These are phyloP conservation scores for Ctenodactylus gundi DNA, from an alignment of 2,113 vertebrate genomes.

Conservation along the genomic window DNA sequence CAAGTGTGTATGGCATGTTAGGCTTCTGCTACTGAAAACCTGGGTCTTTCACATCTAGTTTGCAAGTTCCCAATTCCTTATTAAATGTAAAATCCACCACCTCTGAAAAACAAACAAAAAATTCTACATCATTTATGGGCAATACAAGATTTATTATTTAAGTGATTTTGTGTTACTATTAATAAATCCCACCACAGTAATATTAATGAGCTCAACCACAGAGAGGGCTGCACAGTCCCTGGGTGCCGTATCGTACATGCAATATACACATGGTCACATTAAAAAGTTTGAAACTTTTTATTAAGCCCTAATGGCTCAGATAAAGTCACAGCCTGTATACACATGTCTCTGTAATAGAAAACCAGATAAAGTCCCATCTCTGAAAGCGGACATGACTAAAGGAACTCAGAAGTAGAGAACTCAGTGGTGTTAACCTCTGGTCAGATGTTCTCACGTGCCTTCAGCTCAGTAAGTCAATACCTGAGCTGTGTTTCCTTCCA, in stretches of 20 bases:
- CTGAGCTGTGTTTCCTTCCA: not conserved
- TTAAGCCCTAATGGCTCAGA: not conserved
- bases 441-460: not conserved
- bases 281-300: not conserved
- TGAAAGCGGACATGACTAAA: not conserved
- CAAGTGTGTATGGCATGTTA: not conserved
- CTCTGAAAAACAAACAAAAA: not conserved
- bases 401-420: not conserved
- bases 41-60: not conserved
- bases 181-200: not conserved
- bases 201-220: not conserved
- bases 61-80: not conserved
- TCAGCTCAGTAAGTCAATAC: not conserved
- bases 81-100: not conserved
- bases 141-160: constrained; percentile 2
- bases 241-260: too few relatives aligned
- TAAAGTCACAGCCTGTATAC: not conserved
- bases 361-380: not conserved
- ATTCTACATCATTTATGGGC: not conserved
- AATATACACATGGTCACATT: not conserved
- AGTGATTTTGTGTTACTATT: not conserved
- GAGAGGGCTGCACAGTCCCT: not conserved
- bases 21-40: not conserved
- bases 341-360: constrained; percentile 2
- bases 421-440: not conserved